Base-by-base conservation (phyloP, 2,888 invertebrate species). In the Heteromurus nitidus region DNA sequence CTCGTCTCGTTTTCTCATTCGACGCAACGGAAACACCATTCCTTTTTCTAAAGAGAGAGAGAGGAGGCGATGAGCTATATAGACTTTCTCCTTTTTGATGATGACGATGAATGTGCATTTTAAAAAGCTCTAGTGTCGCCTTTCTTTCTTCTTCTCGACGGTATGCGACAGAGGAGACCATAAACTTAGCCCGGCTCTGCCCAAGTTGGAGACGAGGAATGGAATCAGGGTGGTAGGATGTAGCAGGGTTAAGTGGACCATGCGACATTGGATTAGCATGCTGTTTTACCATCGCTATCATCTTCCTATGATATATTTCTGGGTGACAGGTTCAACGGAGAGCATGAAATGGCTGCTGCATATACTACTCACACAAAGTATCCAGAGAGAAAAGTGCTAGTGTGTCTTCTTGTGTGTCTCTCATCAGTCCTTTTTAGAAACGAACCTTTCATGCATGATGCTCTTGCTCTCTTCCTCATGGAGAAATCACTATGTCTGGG, bases 201-300 rank as follows among this genome's bases (percentile, higher is more conserved):
- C 13, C 36, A 36, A 36, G 36, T 36, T 50, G 20, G 50, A 50
- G n/a, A n/a, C n/a, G n/a, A n/a, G n/a, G n/a, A 58, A 58, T 3
- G 11, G 58, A 58, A 26, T 28, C 58, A 58, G 58, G 20, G 53
- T 11, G 20, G n/a, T 22, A 53, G 22, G 58, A 58, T 58, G 13
- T 28, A 28, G 50, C n/a, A n/a, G 44, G 31, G 36, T 64, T 64
- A 64, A 64, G 62, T 64, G 62, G 62, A 64, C 62, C 62, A 64
- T 36, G 36, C 36, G 62, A 36, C 62, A 64, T 64, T 64, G 36
- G 62, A 64, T 64, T 64, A 64, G 36, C 31, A 36, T 36, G 36
- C 62, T 36, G 20, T 64, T 64, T 64, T 64, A 13, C 18, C 20
- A 31, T 5, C 62, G 20, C 36, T 64, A 20, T 9, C 62, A 30